Conservation (phyloP, 2,797 vertebrate genomes). For the Nyctibius grandis region DNA sequence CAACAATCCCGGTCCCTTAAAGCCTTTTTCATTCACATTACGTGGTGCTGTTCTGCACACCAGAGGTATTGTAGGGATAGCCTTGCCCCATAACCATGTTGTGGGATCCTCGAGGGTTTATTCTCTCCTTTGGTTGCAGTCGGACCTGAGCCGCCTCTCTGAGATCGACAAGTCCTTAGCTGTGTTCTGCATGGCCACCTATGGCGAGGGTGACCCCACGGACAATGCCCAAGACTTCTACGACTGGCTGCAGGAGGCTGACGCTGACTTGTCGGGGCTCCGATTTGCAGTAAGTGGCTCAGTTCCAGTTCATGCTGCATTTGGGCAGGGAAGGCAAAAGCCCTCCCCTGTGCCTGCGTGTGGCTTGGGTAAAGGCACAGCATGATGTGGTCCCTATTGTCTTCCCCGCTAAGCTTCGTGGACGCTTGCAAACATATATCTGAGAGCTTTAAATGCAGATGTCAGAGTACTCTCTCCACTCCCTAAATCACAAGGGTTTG, state of each 20-base stretch:
- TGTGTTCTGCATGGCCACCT: conserved; percentile 98
- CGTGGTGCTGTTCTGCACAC: fast-evolving
- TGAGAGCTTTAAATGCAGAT: background rate
- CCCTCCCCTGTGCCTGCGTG: fast-evolving
- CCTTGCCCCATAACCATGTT: fast-evolving
- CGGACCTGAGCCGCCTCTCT: conserved; percentile 85
- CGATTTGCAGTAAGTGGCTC: conserved; percentile 84
- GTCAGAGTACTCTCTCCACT: background rate
- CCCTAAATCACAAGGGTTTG: background rate
- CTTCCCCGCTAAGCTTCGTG: background rate
- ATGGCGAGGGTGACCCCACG: conserved; percentile 95
- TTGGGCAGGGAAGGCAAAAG: background rate
- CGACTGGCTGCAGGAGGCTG: conserved; percentile 93
- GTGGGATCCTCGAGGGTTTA: background rate
- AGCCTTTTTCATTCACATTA: background rate
- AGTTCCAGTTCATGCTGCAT: fast-evolving
- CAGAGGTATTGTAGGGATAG: background rate
- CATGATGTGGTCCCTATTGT: background rate
- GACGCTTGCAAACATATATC: background rate
- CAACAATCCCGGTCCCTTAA: background rate
- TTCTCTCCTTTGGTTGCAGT: conserved; percentile 66
- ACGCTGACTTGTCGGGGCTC: conserved; percentile 83
- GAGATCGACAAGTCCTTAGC: conserved; percentile 92
- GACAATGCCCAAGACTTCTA: conserved; percentile 99
- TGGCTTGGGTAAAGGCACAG: background rate